phyloP scores from a whole-genome alignment of 2,888 invertebrate species.

The Cerastis leucographa region DNA sequence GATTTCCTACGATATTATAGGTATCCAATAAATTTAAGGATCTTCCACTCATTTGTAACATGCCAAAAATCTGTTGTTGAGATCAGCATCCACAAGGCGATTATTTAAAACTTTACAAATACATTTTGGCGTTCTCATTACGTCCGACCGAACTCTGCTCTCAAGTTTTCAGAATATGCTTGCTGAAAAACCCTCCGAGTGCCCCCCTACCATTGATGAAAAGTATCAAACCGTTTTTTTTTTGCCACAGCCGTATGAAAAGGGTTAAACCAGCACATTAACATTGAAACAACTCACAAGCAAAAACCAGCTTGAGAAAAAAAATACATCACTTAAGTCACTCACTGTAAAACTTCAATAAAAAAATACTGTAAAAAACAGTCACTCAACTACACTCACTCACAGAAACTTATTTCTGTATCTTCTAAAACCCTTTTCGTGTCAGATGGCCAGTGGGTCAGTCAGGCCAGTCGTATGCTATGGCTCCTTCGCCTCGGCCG shows the following conservation, averaged over 20 bases:
- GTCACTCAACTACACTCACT: conserved; percentile 30
- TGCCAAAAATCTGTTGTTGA: not conserved
- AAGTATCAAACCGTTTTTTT: not conserved
- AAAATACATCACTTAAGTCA: conserved; percentile 19
- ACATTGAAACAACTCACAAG: not conserved
- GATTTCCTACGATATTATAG: not conserved
- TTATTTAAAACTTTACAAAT: not conserved
- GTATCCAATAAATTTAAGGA: not conserved
- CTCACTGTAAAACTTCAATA: not conserved
- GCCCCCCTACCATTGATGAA: not conserved
- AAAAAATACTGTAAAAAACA: conserved; percentile 5
- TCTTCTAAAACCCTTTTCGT: conserved; percentile 69
- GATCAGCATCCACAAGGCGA: not conserved
- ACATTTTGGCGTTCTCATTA: not conserved
- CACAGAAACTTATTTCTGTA: conserved; percentile 71
- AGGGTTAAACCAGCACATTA: conserved; percentile 45
- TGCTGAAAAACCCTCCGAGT: not conserved
- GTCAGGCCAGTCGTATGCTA: conserved; percentile 82
- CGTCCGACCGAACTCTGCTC: not conserved
- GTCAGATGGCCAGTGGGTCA: conserved; percentile 82
- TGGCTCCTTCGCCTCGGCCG: conserved; percentile 84
- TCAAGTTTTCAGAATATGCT: not conserved
- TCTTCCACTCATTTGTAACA: not conserved
- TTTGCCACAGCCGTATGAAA: conserved; percentile 15
- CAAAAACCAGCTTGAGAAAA: conserved; percentile 1